Evolutionary conservation across 1,140 invertebrate species (phyloP).

Genomic region (Pseudachorutes palmiensis): DNA sequence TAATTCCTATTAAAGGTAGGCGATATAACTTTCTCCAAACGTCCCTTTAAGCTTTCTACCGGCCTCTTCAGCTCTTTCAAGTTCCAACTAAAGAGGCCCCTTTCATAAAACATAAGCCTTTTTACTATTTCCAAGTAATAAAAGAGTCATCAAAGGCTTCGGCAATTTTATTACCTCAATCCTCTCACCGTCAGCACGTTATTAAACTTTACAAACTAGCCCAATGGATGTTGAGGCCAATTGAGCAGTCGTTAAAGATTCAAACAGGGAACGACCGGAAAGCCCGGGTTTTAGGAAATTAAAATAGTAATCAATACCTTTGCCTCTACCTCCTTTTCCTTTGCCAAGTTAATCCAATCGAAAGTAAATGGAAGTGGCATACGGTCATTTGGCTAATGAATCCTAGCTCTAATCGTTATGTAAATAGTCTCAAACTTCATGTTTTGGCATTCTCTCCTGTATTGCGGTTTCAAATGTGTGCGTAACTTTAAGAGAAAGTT

Average conservation of each 20-base stretch:
- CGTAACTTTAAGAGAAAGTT: too few relatives aligned
- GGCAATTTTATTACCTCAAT: slow-evolving; percentile 9
- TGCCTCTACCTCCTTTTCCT: too few relatives aligned
- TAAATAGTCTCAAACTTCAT: background rate
- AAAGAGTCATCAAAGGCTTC: slow-evolving; percentile 12
- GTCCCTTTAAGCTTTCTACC: too few relatives aligned
- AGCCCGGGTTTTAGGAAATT: background rate
- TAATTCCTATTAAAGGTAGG: background rate
- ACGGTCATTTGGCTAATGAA: slow-evolving; percentile 3
- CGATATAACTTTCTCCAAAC: background rate
- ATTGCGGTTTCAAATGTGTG: too few relatives aligned
- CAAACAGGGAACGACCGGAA: background rate
- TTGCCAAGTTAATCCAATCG: background rate
- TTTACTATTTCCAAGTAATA: background rate
- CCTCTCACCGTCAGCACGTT: slow-evolving; percentile 1
- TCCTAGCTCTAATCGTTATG: background rate
- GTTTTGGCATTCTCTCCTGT: background rate
- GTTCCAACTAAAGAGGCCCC: background rate
- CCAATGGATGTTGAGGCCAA: background rate
- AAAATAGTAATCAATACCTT: background rate
- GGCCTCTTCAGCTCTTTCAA: background rate
- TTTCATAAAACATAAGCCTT: slow-evolving; percentile 14
- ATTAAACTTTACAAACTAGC: slow-evolving; percentile 10
- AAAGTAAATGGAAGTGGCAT: background rate
- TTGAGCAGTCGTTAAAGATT: slow-evolving; percentile 4